These are phyloP conservation scores for Drosophila leonis DNA, from an alignment of 2,888 invertebrate genomes.

Conservation along the genomic window DNA sequence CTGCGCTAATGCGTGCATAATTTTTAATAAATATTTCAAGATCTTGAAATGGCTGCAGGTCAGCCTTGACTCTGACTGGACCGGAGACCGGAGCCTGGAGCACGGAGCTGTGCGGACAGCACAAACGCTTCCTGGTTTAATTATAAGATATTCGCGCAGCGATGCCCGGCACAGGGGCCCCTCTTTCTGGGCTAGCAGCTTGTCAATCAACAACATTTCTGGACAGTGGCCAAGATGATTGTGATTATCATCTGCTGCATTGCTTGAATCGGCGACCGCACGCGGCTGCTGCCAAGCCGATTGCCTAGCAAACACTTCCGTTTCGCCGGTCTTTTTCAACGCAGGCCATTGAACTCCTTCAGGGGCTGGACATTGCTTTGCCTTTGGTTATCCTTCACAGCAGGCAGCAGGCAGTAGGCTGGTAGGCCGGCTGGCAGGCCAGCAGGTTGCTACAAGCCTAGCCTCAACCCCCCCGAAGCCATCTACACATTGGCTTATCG, in stretches of 20 bases:
- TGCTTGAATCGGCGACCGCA: conserved; percentile 9
- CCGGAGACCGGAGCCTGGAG: conserved; percentile 18
- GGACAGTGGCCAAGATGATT: conserved; percentile 54
- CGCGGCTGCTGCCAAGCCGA: neutral
- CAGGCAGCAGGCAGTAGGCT: neutral
- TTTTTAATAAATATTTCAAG: conserved; percentile 81
- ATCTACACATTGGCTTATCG: conserved; percentile 61
- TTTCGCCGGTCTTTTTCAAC: conserved; percentile 53
- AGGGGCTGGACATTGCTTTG: conserved; percentile 11
- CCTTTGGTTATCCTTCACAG: conserved; percentile 41
- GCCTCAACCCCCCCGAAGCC: conserved; percentile 1
- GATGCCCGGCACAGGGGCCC: conserved; percentile 24
- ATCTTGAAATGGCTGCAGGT: conserved; percentile 62
- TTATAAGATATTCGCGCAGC: conserved; percentile 65
- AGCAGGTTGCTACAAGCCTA: neutral
- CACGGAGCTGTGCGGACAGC: conserved; percentile 32
- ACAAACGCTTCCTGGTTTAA: conserved; percentile 83
- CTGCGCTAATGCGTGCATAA: conserved; percentile 77
- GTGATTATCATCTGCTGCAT: conserved; percentile 64
- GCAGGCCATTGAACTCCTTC: conserved; percentile 56
- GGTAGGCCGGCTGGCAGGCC: neutral
- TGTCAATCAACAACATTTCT: conserved; percentile 79
- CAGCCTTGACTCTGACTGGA: conserved; percentile 9
- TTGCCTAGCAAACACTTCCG: conserved; percentile 74
- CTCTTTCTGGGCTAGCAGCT: conserved; percentile 33